phyloP scores from a whole-genome alignment of 2,888 invertebrate genomes.

The Drosophila tanythrix region DNA sequence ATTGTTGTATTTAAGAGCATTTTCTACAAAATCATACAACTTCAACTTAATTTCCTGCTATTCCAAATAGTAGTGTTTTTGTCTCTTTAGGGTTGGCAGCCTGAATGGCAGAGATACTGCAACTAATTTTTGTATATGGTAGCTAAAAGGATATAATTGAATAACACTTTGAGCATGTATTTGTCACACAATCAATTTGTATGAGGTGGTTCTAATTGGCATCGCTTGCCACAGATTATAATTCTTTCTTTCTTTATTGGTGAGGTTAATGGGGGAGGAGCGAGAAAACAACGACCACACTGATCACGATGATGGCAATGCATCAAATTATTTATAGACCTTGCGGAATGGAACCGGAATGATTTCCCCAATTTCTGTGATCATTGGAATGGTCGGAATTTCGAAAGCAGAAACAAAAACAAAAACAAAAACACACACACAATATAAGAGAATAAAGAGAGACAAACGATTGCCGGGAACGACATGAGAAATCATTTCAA shows the following conservation, averaged over 20 bases:
- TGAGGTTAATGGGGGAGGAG: background rate
- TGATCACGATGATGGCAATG: conserved; percentile 55
- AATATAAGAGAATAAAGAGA: background rate
- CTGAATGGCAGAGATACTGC: background rate
- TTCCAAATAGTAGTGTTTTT: background rate
- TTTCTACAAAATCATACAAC: background rate
- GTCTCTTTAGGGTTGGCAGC: background rate
- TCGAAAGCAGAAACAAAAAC: conserved; percentile 19
- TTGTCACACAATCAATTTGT: conserved; percentile 3
- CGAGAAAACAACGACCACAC: conserved; percentile 21
- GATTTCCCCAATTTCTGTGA: conserved; percentile 25
- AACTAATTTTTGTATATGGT: background rate
- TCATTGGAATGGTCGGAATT: conserved; percentile 53
- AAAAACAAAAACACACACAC: conserved; percentile 4
- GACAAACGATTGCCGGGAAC: conserved; percentile 26
- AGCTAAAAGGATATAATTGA: background rate
- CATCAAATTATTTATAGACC: conserved; percentile 70
- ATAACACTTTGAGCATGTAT: conserved; percentile 1
- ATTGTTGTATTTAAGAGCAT: background rate
- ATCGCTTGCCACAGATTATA: conserved; percentile 6
- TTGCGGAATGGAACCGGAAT: conserved; percentile 38
- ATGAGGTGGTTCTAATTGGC: conserved; percentile 30
- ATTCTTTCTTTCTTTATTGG: background rate
- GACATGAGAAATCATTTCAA: conserved; percentile 60
- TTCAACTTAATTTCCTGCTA: background rate